Evolutionary conservation across 1,140 invertebrate species (phyloP).

Genomic region (Papilio polyxenes): DNA sequence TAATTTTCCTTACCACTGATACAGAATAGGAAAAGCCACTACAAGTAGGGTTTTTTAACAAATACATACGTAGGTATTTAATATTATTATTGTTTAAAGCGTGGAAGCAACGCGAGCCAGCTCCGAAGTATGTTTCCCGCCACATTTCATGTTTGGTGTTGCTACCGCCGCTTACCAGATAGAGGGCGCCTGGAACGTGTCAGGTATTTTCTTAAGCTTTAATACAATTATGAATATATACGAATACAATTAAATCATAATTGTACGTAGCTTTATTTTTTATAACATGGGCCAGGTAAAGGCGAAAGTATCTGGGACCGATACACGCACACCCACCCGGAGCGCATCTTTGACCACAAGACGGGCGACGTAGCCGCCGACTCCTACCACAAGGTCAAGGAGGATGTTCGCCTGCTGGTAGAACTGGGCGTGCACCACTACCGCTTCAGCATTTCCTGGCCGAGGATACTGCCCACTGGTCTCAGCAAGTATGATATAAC

Average conservation of each 20-base stretch:
- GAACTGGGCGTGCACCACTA: constrained; percentile 77
- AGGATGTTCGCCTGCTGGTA: constrained; percentile 78
- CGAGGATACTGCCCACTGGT: constrained; percentile 81
- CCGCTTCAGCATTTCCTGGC: constrained; percentile 82
- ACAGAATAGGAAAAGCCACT: not conserved
- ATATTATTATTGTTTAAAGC: constrained; percentile 26
- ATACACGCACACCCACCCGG: constrained; percentile 77
- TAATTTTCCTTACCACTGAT: too few relatives aligned
- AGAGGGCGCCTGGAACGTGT: constrained; percentile 80
- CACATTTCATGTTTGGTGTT: constrained; percentile 72
- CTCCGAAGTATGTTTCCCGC: constrained; percentile 59
- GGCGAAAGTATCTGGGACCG: constrained; percentile 82
- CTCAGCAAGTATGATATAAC: constrained; percentile 63
- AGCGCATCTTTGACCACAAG: constrained; percentile 71
- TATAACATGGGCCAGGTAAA: constrained; percentile 75
- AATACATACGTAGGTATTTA: not conserved
- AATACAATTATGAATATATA: not conserved
- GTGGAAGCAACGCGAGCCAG: not conserved
- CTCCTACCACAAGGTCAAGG: constrained; percentile 64
- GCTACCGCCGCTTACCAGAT: constrained; percentile 78
- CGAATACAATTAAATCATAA: not conserved
- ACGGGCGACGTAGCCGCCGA: constrained; percentile 73
- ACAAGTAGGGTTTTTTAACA: not conserved
- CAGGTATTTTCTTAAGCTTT: constrained; percentile 57
- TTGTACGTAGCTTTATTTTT: not conserved